Evolutionary conservation across 2,113 vertebrate genomes (phyloP), one percentile per base, ranked within the genome.

Genomic region (Platycercus adscitus): DNA sequence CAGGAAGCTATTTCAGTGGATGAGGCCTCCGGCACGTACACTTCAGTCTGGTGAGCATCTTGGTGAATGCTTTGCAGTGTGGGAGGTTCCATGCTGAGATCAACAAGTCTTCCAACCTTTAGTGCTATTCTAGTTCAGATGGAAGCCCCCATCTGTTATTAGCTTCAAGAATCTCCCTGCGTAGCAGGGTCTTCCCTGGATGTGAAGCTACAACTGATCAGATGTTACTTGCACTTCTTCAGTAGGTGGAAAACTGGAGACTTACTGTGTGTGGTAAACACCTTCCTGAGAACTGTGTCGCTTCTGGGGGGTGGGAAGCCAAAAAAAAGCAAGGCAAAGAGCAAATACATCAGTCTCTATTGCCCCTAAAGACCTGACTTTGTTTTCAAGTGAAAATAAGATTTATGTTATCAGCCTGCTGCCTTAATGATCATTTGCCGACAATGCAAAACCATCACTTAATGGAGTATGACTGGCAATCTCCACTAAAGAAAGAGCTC

Each of bases 51-150:
- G 88, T 84, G 88, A 93, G 64, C 65, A 65, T 91, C 86, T 89
- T 92, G 88, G 72, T 25, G 79, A 84, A 76, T 90, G 44, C 76
- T 88, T 79, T 81, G 76, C 60, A 70, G 90, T 72, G 93, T 95
- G 69, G 95, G 95, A 93, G 83, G 88, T 49, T 95, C 80, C 61
- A 20, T 47, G 85, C 79, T 94, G 86, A 93, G 85, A 93, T 68
- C 95, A 95, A 96, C 76, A 81, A 81, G 64, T 79, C 86, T 86
- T 41, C 76, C 88, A 96, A 50, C 73, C 86, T 75, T 85, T 6
- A 46, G 63, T 53, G 56, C 86, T 96, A 86, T 89, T 94, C 96
- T 93, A 83, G 86, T 70, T 88, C 88, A 50, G 50, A 87, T 56
- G 65, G 86, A 92, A 92, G 65, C 46, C 66, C 70, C 83, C 86